Evolutionary conservation across 2,113 vertebrate genomes (phyloP).

Genomic region (Bettongia penicillata): DNA sequence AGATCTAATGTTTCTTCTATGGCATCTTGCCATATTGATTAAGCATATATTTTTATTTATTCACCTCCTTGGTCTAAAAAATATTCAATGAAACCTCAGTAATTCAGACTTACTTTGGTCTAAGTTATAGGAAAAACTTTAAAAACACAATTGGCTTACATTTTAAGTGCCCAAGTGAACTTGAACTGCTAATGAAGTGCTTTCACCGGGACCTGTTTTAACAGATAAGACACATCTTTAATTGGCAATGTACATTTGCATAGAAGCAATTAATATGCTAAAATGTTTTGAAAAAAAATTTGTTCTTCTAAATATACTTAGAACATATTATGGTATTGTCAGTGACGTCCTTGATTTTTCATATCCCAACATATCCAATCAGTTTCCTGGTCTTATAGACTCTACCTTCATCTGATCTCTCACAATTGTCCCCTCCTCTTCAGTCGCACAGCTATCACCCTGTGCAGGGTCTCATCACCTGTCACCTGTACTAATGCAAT

Average conservation of each 20-base stretch:
- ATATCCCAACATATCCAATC: neutral
- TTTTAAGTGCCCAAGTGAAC: neutral
- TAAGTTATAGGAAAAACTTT: neutral
- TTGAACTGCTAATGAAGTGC: neutral
- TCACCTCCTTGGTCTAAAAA: neutral
- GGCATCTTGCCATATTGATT: neutral
- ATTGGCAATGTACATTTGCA: neutral
- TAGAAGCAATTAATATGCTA: neutral
- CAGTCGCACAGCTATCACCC: neutral
- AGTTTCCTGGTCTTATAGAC: neutral
- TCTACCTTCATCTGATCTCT: neutral
- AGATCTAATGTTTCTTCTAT: neutral
- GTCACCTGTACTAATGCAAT: neutral
- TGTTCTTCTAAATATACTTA: neutral
- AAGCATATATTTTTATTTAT: neutral
- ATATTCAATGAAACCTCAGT: neutral
- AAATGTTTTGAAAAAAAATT: neutral
- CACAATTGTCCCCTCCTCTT: neutral
- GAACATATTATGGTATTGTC: neutral
- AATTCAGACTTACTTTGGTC: neutral
- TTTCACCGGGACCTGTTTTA: neutral
- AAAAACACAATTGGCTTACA: neutral
- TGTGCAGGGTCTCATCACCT: neutral
- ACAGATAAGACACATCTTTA: neutral
- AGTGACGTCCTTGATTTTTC: neutral